Percentiles rank a stretch among this genome's conserved stretches.
Conservation (phyloP, 2,797 vertebrate genomes). For the Alectoris magna region DNA sequence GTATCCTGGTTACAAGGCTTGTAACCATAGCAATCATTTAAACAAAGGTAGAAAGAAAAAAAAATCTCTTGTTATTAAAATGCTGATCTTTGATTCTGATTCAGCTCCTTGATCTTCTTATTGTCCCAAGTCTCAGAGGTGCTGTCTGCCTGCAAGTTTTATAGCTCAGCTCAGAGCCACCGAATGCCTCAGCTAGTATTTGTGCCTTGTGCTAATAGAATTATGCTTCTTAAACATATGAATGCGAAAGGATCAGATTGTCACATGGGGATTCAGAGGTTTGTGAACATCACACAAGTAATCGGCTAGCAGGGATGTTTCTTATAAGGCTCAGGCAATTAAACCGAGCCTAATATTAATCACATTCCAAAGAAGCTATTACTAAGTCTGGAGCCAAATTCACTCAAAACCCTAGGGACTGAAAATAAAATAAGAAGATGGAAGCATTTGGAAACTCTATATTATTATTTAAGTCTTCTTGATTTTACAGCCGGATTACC, state of each 20-base stretch:
- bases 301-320: not conserved
- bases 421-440: not conserved
- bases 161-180: accelerated
- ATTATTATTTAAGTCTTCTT: not conserved
- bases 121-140: not conserved
- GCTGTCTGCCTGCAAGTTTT: not conserved
- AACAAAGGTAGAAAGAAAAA: conserved; percentile 22
- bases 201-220: not conserved
- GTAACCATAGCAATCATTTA: conserved; percentile 31
- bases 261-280: not conserved
- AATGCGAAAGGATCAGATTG: not conserved
- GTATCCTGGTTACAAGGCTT: conserved; percentile 57
- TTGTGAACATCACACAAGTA: not conserved
- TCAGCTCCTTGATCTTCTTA: not conserved
- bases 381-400: not conserved
- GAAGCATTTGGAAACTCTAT: not conserved
- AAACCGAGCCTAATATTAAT: not conserved
- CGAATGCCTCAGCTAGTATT: not conserved
- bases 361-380: not conserved
- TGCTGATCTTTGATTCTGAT: not conserved
- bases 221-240: not conserved
- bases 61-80: not conserved
- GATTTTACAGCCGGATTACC: not conserved
- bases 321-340: not conserved
- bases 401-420: not conserved